A percentile compares a stretch with the other conserved stretches of the same genome.
Evolutionary conservation across 2,113 vertebrate species (phyloP).

Genomic region (Rhinoptilus africanus): DNA sequence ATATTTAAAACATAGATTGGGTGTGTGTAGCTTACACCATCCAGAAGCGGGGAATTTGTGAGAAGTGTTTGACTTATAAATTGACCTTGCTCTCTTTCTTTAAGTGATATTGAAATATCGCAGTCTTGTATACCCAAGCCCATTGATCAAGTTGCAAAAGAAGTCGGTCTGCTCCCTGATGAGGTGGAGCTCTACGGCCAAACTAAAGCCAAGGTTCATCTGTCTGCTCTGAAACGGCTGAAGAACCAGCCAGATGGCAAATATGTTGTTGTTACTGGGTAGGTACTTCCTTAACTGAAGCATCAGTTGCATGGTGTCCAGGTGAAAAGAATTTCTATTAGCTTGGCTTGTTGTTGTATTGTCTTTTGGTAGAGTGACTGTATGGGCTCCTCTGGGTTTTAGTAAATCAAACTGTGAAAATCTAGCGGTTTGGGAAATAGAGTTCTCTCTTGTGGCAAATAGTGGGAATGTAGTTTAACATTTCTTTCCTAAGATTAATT

Average conservation of each 20-base stretch:
- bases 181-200: conserved; percentile 93
- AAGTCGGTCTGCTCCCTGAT: conserved; percentile 87
- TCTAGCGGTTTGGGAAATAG: background rate
- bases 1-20: background rate
- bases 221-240: conserved; percentile 83
- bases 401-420: background rate
- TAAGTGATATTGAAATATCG: conserved; percentile 93
- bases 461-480: background rate
- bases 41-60: background rate
- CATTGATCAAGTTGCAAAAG: conserved; percentile 81
- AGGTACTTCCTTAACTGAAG: background rate
- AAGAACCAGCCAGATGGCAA: conserved; percentile 86
- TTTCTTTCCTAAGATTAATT: background rate
- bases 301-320: background rate
- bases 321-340: background rate
- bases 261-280: conserved; percentile 98
- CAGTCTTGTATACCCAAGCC: conserved; percentile 86
- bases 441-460: background rate
- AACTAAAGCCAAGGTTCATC: conserved; percentile 92
- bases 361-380: background rate
- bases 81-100: background rate
- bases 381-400: background rate
- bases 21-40: background rate
- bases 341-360: background rate
- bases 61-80: background rate